Evolutionary conservation across 2,113 vertebrate species (phyloP).

Genomic region (Macroglossus sobrinus): DNA sequence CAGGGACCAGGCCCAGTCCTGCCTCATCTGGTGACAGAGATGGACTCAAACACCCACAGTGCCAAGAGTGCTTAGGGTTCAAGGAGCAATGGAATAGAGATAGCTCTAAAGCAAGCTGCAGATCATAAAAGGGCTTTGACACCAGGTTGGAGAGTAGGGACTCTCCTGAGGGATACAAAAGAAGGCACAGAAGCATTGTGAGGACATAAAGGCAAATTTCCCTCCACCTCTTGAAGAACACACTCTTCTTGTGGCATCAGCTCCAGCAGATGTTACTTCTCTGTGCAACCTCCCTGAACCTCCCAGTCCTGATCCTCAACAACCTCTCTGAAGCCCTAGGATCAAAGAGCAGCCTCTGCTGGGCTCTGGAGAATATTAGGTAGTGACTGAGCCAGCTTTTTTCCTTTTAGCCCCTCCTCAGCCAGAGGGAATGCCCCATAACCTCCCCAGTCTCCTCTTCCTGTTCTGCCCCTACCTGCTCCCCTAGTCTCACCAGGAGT

Average conservation of each 20-base stretch:
- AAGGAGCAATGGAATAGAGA: not conserved
- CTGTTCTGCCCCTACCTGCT: constrained; percentile 53
- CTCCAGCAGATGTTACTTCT: not conserved
- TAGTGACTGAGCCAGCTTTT: not conserved
- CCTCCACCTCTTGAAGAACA: not conserved
- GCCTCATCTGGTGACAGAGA: not conserved
- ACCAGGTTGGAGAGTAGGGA: not conserved
- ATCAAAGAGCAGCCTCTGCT: not conserved
- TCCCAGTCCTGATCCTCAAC: not conserved
- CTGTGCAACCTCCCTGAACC: not conserved
- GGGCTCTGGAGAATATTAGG: not conserved
- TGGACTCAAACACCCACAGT: not conserved
- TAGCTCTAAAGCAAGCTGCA: not conserved
- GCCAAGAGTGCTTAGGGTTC: not conserved
- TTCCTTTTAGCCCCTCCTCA: not conserved
- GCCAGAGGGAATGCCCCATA: not conserved
- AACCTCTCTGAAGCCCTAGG: not conserved
- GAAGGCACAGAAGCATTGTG: not conserved
- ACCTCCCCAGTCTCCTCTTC: not conserved
- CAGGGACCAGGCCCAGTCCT: not conserved
- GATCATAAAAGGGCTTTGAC: not conserved
- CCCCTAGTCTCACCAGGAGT: constrained; percentile 8
- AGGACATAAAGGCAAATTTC: not conserved
- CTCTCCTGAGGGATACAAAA: not conserved
- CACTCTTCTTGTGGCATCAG: not conserved